These are phyloP conservation scores for Peromyscus melanophrys DNA, from an alignment of 2,797 vertebrate genomes.

Conservation along the genomic window DNA sequence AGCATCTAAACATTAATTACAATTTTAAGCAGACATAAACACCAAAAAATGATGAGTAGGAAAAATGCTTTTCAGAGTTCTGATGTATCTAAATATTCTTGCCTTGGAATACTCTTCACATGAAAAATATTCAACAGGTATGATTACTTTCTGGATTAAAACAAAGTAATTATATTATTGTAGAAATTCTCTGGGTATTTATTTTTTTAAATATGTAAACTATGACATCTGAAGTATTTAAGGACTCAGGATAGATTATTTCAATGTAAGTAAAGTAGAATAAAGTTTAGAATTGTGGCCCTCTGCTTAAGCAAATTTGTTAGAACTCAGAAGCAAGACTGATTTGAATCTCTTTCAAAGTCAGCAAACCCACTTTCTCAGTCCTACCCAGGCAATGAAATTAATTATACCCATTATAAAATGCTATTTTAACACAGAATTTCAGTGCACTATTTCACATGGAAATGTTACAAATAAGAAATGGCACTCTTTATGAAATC, in stretches of 20 bases:
- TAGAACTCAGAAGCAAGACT: not conserved
- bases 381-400: not conserved
- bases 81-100: not conserved
- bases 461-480: slow-evolving; percentile 8
- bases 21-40: not conserved
- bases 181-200: not conserved
- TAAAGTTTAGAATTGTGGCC: not conserved
- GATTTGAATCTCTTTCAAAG: not conserved
- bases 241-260: not conserved
- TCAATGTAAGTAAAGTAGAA: not conserved
- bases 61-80: not conserved
- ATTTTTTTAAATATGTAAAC: not conserved
- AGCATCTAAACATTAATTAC: not conserved
- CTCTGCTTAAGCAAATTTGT: not conserved
- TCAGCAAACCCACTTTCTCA: not conserved
- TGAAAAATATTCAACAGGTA: not conserved
- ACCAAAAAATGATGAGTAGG: not conserved
- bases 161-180: not conserved
- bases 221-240: not conserved
- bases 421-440: not conserved
- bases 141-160: not conserved
- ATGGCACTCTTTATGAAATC: not conserved
- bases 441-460: not conserved
- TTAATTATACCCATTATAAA: not conserved
- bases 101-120: not conserved